Evolutionary conservation across 1,140 invertebrate species (phyloP).

Genomic region (Drosophila truncata): DNA sequence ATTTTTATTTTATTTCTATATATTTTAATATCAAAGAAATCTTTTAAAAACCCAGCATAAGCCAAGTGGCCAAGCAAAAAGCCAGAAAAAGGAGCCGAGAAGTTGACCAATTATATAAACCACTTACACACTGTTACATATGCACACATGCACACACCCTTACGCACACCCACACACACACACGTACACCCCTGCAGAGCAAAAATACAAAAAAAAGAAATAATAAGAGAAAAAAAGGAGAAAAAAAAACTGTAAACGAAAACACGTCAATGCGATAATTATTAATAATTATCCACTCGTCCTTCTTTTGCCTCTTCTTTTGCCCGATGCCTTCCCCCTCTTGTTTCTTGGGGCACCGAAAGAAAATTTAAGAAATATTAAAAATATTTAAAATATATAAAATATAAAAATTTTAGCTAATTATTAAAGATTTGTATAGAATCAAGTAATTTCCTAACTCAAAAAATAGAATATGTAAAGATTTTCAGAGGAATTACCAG

Average conservation of each 20-base stretch:
- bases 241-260: conserved; percentile 73
- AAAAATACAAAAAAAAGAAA: neutral
- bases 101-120: conserved; percentile 81
- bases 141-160: conserved; percentile 28
- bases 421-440: neutral
- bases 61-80: conserved; percentile 17
- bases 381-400: neutral
- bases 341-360: conserved; percentile 6
- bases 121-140: conserved; percentile 56
- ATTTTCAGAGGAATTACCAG: too few relatives aligned
- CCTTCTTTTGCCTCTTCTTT: conserved; percentile 66
- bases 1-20: neutral
- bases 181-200: conserved; percentile 15
- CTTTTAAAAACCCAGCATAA: neutral
- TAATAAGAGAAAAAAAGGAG: conserved; percentile 28
- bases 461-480: neutral
- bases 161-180: conserved; percentile 11
- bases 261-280: conserved; percentile 83
- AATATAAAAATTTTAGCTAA: neutral
- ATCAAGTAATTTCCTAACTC: neutral
- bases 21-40: conserved; percentile 8
- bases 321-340: conserved; percentile 19
- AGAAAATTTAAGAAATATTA: neutral
- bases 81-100: conserved; percentile 30
- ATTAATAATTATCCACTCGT: conserved; percentile 84